A percentile compares a stretch with the other conserved stretches of the same genome.
These are phyloP conservation scores for Microtus ochrogaster DNA, from an alignment of 2,113 vertebrate species.

Conservation along the genomic window DNA sequence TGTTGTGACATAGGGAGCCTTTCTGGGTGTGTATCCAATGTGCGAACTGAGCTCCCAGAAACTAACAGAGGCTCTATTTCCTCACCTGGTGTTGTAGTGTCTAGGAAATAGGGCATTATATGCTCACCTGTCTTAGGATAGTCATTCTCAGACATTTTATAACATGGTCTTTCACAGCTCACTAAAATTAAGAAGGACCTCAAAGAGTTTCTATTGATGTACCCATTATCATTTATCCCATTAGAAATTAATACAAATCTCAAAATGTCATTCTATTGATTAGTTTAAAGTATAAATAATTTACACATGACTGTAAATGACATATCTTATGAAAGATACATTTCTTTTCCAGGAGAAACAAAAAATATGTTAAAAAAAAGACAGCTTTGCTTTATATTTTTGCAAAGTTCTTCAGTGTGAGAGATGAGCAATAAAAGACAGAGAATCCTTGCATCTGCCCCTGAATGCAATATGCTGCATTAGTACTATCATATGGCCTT, in stretches of 20 bases:
- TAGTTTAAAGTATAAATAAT: not conserved
- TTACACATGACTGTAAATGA: not conserved
- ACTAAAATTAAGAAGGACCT: not conserved
- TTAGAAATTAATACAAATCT: not conserved
- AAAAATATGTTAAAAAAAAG: not conserved
- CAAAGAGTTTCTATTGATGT: not conserved
- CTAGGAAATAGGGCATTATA: not conserved
- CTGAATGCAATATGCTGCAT: not conserved
- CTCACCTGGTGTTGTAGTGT: not conserved
- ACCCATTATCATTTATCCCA: not conserved
- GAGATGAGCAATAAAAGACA: not conserved
- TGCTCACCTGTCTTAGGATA: not conserved
- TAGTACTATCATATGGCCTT: not conserved
- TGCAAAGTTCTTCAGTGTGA: not conserved
- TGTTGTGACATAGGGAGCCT: not conserved
- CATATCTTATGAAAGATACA: slow-evolving; percentile 23
- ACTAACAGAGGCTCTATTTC: not conserved
- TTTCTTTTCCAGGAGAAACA: slow-evolving; percentile 27
- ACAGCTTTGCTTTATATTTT: not conserved
- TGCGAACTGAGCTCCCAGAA: not conserved
- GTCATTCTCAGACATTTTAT: not conserved
- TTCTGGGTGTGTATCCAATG: not conserved
- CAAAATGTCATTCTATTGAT: not conserved
- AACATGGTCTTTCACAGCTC: not conserved
- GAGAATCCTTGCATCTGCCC: not conserved